A percentile compares a stretch with the other conserved stretches of the same genome.
Conservation (phyloP, 1,140 invertebrate species). For the Cotesia typhae region DNA sequence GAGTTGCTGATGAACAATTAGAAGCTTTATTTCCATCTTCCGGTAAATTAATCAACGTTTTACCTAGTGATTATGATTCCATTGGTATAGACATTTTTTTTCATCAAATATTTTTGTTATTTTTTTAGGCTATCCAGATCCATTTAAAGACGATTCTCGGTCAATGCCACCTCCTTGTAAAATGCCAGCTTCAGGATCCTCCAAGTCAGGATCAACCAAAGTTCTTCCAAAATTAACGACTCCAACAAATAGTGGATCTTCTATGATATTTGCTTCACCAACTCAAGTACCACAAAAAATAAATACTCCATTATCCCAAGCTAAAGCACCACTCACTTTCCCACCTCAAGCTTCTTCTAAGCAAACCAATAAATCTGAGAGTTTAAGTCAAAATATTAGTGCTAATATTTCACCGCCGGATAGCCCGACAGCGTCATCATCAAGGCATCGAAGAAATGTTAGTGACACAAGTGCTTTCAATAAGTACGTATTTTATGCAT, state of each 20-base stretch:
- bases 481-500: conserved; percentile 69
- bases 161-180: conserved; percentile 58
- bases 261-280: conserved; percentile 51
- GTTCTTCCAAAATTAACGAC: conserved; percentile 54
- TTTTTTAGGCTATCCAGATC: conserved; percentile 61
- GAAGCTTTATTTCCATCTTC: conserved; percentile 65
- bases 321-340: conserved; percentile 48
- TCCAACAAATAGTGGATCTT: conserved; percentile 46
- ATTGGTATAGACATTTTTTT: not conserved
- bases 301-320: conserved; percentile 45
- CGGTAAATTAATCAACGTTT: conserved; percentile 47
- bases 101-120: not conserved
- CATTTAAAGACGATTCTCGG: conserved; percentile 62
- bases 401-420: conserved; percentile 61
- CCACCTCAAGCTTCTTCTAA: conserved; percentile 68
- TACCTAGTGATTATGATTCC: no score
- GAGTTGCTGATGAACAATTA: conserved; percentile 56
- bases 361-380: conserved; percentile 61
- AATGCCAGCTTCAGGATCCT: conserved; percentile 53
- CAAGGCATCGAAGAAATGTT: conserved; percentile 80
- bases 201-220: conserved; percentile 54
- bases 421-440: conserved; percentile 60
- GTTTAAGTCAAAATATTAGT: conserved; percentile 62
- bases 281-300: conserved; percentile 51
- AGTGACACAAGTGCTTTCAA: conserved; percentile 89